Evolutionary conservation across 2,888 invertebrate species (phyloP), one percentile per base, ranked within the genome.

Genomic region (Torymus aiolomorphi): DNA sequence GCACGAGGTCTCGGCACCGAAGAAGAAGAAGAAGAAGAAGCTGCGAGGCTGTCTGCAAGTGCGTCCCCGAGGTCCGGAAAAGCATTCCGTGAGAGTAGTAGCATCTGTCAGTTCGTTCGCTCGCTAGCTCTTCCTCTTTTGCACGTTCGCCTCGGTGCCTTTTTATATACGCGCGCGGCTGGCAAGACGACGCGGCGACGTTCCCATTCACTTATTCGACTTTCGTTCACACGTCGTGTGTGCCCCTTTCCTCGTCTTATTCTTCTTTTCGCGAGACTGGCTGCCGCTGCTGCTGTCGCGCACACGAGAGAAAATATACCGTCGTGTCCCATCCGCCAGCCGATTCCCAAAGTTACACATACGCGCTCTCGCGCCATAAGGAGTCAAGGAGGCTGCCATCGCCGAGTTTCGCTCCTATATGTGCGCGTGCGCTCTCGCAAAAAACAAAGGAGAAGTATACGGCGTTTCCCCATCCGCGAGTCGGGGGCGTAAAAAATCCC

Each of bases 221-320:
- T 81, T 80, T 78, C 82, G 82, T 84, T 84, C 83, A 82, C 84
- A 82, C 84, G 84, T 81, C 84, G 57, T 61, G 61, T 52, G 2
- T 61, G 24, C 14, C 54, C 24, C 67, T 62, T 67, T 20, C 42
- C 42, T 42, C 42, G 42, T 61, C n/a, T 31, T 67, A 54, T 49
- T 72, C 42, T 42, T 73, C 20, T 61, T 67, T 65, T 72, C 72
- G 14, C 61, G 24, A 24, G 42, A 42, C 42, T 42, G 8, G 8
- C 8, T 3, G 31, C 31, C 5, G 31, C 31, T 31, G 5, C 54
- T n/a, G n/a, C 24, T 54, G 16, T 24, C 42, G 24, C 20, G 52
- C 42, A 8, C 42, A 8, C 5, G 42, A 42, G 42, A 42, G 42
- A 42, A 42, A 72, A 69, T 52, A 69, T 31, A 31, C 54, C 13